These are phyloP conservation scores for Eumaeus atala DNA, from an alignment of 1,140 invertebrate species.

Conservation along the genomic window DNA sequence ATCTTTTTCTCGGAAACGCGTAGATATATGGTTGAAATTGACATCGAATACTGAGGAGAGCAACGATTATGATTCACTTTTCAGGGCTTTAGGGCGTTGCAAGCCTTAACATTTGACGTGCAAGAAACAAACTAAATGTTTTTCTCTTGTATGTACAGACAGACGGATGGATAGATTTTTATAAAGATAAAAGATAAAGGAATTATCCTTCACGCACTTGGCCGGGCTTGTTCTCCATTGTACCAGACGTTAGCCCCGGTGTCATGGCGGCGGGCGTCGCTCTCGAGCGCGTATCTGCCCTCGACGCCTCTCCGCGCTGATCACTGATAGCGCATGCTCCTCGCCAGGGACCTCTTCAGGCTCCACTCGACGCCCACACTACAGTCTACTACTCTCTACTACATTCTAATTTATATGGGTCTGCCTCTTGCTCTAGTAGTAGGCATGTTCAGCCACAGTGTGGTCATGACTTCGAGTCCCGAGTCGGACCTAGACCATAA, in stretches of 20 bases:
- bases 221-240: not conserved
- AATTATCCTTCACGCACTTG: not conserved
- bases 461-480: too few species aligned
- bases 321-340: conserved; percentile 44
- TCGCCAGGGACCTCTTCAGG: not conserved
- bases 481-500: too few species aligned
- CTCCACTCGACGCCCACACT: not conserved
- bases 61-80: too few species aligned
- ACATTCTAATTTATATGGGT: too few species aligned
- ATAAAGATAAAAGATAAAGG: not conserved
- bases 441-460: too few species aligned
- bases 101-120: too few species aligned
- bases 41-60: too few species aligned
- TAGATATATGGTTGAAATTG: too few species aligned
- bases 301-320: conserved; percentile 19
- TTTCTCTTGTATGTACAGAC: not conserved
- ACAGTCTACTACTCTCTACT: not conserved
- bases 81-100: too few species aligned
- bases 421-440: too few species aligned
- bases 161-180: not conserved
- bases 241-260: conserved; percentile 7
- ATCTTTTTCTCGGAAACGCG: too few species aligned
- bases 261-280: too few species aligned
- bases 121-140: not conserved
- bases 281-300: conserved; percentile 23